A percentile compares a stretch with the other conserved stretches of the same genome.
phyloP scores from a whole-genome alignment of 2,113 vertebrate genomes.

The Cephalophus harveyi region DNA sequence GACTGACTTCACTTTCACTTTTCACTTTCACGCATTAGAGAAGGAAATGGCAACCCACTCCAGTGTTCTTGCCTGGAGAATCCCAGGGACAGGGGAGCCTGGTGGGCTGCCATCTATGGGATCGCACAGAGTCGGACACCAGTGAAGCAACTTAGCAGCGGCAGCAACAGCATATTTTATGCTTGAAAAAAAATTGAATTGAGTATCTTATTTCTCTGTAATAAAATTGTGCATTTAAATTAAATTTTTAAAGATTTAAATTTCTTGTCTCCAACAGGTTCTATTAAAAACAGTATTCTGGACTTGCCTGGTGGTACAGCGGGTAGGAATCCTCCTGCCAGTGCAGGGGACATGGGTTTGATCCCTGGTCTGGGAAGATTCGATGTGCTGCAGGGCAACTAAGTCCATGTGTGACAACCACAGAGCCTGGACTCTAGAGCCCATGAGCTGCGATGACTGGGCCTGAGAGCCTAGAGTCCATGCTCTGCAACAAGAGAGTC shows the following conservation, averaged over 20 bases:
- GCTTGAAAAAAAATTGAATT: neutral
- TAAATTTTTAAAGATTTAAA: neutral
- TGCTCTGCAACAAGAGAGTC: neutral
- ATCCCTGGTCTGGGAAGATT: neutral
- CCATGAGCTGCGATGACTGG: neutral
- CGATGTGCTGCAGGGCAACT: neutral
- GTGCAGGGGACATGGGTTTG: neutral
- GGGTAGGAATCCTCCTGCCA: neutral
- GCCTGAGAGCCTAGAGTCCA: neutral
- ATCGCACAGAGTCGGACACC: no score
- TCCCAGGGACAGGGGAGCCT: no score
- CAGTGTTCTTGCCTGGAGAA: no score
- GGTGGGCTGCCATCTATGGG: no score
- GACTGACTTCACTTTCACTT: fast-evolving
- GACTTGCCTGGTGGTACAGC: neutral
- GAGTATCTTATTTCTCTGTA: neutral
- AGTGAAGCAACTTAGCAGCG: no score
- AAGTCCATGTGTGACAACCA: neutral
- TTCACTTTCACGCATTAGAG: no score
- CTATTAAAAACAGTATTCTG: neutral
- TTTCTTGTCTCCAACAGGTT: neutral
- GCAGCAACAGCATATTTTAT: no score
- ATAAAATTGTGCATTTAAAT: neutral
- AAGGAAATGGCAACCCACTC: no score
- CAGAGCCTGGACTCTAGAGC: neutral